Base-by-base conservation (phyloP, 2,113 vertebrate genomes). In the Oreotrochilus melanogaster region DNA sequence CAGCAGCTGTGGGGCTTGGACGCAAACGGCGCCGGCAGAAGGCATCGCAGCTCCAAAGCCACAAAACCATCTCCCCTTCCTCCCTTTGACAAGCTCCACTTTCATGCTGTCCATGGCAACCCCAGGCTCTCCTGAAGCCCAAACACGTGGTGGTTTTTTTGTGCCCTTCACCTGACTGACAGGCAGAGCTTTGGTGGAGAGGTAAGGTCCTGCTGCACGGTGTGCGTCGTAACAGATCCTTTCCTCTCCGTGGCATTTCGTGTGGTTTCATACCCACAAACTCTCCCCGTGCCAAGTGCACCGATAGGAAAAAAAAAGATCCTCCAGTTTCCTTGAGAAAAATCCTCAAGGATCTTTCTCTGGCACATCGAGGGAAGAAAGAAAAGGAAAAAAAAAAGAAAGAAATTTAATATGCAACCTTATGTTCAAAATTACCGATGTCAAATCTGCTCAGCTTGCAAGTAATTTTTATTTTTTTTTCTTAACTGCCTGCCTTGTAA, bases 111-210 rank as follows among this genome's bases (percentile, higher is more conserved):
- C 9, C 60, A 11, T 27, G 61, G 9, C 60, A 39, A 4, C 37
- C 23, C 37, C 50, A 39, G 1, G 3, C 21, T 11, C 51, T 21
- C 72, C 60, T 6, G 5, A 62, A 73, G 73, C 88, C 56, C 56
- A 53, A 83, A n/a, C 3, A 8, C 45, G 6, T 11, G 48, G 18
- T 30, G 28, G 39, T 39, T 39, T 39, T 13, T 39, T 11, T 23
- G 18, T 4, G 4, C 10, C 5, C 27, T 43, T 27, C 4, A 1
- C 33, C 25, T 18, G 57, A 65, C 1, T 67, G 72, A n/a, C 8
- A 1, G 48, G 60, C 70, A 48, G 21, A 31, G 31, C 81, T 78
- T 47, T 0, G 14, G 78, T 15, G 0, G 0, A 61, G 43, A 58
- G 89, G 47, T 4, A 50, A 78, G 31, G 48, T 25, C 51, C 42